Evolutionary conservation across 1,140 invertebrate genomes (phyloP), one percentile per base, ranked within the genome.

Genomic region (Drosophila varians): DNA sequence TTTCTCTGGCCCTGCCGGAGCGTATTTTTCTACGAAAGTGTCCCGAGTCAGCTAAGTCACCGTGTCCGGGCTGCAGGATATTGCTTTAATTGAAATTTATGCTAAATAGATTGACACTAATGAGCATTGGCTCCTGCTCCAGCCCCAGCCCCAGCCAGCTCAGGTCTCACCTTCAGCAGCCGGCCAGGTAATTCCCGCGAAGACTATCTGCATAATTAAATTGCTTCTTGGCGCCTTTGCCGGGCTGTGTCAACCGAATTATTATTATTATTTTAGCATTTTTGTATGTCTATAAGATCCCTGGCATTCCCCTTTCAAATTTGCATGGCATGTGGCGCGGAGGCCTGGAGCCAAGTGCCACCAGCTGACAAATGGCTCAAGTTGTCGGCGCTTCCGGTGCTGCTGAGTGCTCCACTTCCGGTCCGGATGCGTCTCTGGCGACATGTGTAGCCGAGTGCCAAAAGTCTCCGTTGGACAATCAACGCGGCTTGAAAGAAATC

Each of bases 21-120:
- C 19, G 21, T 34, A 38, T 74, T 72, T 71, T 61, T 48, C 48
- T 42, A 21, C 65, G 76, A 66, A 76, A 73, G 71, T 84, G 70
- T 55, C 65, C 76, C 51, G 72, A 72, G 80, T 61, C 70, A 74
- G 53, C 70, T 70, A 47, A 53, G 55, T 68, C 43, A 56, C 42
- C 60, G 53, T 58, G 31, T 65, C 54, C 51, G 53, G 53, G 77
- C 80, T 86, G 69, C 77, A 77, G 82, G 77, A 87, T 86, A 86
- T 86, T 74, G 82, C 82, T 86, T 86, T 87, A 86, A 86, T 86
- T 86, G 80, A 86, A 86, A 86, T 87, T 86, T 86, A 86, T 86
- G 80, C 80, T 87, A 86, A 86, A 87, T 86, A 86, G 80, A 86
- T 86, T 86, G 80, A 86, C 80, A 86, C 80, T 86, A 86, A 86